Base-by-base conservation (phyloP, 2,888 invertebrate genomes). In the Rhogogaster chlorosoma region DNA sequence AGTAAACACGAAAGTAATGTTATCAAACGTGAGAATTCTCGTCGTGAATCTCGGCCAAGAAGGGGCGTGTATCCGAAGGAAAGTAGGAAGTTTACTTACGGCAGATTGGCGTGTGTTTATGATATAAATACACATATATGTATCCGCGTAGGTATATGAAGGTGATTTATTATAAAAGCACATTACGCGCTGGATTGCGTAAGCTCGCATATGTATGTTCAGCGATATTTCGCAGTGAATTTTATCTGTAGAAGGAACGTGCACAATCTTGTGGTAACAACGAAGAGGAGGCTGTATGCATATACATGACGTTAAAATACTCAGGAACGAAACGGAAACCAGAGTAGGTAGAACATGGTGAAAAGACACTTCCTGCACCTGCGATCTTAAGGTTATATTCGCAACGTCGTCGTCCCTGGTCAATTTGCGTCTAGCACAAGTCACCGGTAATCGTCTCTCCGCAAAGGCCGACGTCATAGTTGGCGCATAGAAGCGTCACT, bases 371-470 rank as follows among this genome's bases (percentile, higher is more conserved):
- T 80, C 22, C 22, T 80, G 61, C 80, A 80, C 38, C 80, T 80
- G 83, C 57, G 57, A 45, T 29, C 38, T 45, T 67, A 45, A 45
- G 67, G 83, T 80, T 83, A 67, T 61, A 32, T 36, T 49, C 67
- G 49, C 45, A 83, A 29, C 64, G 64, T 64, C 42, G 57, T 57
- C 64, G 45, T 80, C 36, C 53, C 88, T 90, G 92, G 92, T 92
- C 93, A 93, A 93, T 93, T 93, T 93, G 93, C 91, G 93, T 93
- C 92, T 88, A 91, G 91, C 92, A 91, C 88, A 91, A 92, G 93
- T 92, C 92, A 92, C 88, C 88, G 90, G 90, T 88, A 89, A 90
- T 90, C 89, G 89, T 89, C 89, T 89, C 88, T 89, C 87, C 85
- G 87, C 90, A 87, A 87, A 86, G 88, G 91, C 92, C 93, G 93